Evolutionary conservation across 2,797 vertebrate genomes (phyloP).

Genomic region (Coilia nasus): DNA sequence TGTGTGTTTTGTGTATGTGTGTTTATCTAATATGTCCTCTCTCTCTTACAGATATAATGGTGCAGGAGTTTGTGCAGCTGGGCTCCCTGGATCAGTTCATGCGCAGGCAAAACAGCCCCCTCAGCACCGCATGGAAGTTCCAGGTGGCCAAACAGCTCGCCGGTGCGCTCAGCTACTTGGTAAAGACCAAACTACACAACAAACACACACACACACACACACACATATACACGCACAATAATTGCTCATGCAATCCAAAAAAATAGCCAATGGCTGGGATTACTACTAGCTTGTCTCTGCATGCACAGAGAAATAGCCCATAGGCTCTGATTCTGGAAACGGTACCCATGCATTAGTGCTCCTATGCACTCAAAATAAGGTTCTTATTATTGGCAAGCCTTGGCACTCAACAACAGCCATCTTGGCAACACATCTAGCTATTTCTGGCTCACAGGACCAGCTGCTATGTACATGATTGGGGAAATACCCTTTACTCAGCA

Average conservation of each 20-base stretch:
- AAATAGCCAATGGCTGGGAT: neutral
- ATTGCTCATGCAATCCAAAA: too few species aligned
- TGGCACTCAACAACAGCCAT: too few species aligned
- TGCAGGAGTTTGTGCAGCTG: slow-evolving; percentile 92
- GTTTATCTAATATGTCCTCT: neutral
- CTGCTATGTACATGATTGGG: too few species aligned
- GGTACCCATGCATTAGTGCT: too few species aligned
- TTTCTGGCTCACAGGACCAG: too few species aligned
- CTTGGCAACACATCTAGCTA: too few species aligned
- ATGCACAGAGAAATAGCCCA: neutral
- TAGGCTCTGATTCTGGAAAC: neutral
- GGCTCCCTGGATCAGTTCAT: slow-evolving; percentile 95
- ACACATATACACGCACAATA: too few species aligned
- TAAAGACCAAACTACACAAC: slow-evolving; percentile 55
- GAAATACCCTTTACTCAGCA: too few species aligned
- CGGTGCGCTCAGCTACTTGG: slow-evolving; percentile 95
- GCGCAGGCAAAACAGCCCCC: slow-evolving; percentile 82
- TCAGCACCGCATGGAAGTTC: slow-evolving; percentile 94
- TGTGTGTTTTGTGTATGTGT: too few species aligned
- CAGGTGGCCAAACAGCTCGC: slow-evolving; percentile 97
- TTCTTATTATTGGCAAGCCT: too few species aligned
- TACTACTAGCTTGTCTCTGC: neutral
- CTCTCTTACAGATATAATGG: slow-evolving; percentile 89
- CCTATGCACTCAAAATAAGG: too few species aligned
- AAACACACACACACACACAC: neutral